Evolutionary conservation across 2,888 invertebrate species (phyloP), one percentile per base, ranked within the genome.

Genomic region (Callyntrura sp.): DNA sequence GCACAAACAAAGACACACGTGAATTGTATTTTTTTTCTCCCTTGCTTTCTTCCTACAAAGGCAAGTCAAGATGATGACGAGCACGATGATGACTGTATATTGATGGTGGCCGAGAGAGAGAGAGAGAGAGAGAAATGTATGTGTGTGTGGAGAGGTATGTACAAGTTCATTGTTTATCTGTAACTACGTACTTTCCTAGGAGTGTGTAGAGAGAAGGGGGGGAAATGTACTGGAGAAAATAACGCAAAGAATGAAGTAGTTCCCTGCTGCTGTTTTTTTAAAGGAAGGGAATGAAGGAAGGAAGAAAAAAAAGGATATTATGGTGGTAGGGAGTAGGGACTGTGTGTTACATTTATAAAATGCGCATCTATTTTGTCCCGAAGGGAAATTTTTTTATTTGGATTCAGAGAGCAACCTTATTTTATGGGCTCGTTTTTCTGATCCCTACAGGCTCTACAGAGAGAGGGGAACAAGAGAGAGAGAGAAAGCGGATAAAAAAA

Each of bases 371-470:
- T 82, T 88, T 82, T 88, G 83, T 88, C 83, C 88, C 65, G 62
- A 62, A 83, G 88, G 76, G 60, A 57, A 73, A 83, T 76, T 88
- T 88, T n/a, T n/a, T 88, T 88, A 88, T 88, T 88, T 73, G 76
- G 83, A 88, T 88, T 88, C 83, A 60, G 88, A 83, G 88, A 76
- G 65, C 83, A 83, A 83, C 83, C 83, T 83, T 88, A 88, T 88
- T 88, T 88, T 83, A 88, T 88, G 65, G 45, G 48, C 60, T 82
- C n/a, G n/a, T n/a, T 82, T 79, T 48, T 83, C 43, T 83, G 60
- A 88, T 88, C 88, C 88, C 83, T 78, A 4, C n/a, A 83, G 88
- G 83, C 81, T 51, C 51, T 14, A 6, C 1, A 43, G 43, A 70
- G n/a, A n/a, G n/a, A n/a, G n/a, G n/a, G n/a, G 62, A 70, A 70